Conservation (phyloP, 2,888 invertebrate species). For the Phyto melanocephala region DNA sequence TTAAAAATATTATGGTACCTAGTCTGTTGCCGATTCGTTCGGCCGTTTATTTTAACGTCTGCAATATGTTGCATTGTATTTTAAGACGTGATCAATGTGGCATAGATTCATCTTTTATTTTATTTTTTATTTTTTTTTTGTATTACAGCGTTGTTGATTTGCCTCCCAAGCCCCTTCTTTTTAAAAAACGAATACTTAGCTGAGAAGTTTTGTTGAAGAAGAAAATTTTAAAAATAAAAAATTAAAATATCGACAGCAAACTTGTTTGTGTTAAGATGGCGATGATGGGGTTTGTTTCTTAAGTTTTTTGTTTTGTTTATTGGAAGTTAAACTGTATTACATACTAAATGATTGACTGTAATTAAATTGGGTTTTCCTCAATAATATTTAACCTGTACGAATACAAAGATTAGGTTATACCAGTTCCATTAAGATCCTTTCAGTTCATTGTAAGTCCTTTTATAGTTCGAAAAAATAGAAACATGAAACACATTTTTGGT, state of each 20-base stretch:
- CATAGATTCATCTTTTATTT: constrained; percentile 53
- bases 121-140: constrained; percentile 23
- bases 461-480: too few relatives aligned
- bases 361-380: constrained; percentile 45
- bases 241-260: constrained; percentile 23
- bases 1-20: constrained; percentile 28
- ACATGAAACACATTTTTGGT: too few relatives aligned
- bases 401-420: too few relatives aligned
- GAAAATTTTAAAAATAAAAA: neutral
- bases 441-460: too few relatives aligned
- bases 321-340: constrained; percentile 45
- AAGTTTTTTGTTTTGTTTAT: constrained; percentile 56
- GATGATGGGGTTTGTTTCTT: constrained; percentile 61
- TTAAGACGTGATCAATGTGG: constrained; percentile 64
- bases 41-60: constrained; percentile 32
- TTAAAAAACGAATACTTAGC: too few relatives aligned
- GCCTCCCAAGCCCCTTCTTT: neutral
- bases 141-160: neutral
- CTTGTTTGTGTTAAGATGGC: constrained; percentile 42
- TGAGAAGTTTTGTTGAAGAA: neutral
- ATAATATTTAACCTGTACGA: constrained; percentile 1
- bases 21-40: constrained; percentile 33
- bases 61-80: constrained; percentile 50
- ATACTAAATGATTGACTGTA: constrained; percentile 55
- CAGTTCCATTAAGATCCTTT: too few relatives aligned